These are phyloP conservation scores for Drosophila recens DNA, from an alignment of 2,888 invertebrate genomes.

Conservation along the genomic window DNA sequence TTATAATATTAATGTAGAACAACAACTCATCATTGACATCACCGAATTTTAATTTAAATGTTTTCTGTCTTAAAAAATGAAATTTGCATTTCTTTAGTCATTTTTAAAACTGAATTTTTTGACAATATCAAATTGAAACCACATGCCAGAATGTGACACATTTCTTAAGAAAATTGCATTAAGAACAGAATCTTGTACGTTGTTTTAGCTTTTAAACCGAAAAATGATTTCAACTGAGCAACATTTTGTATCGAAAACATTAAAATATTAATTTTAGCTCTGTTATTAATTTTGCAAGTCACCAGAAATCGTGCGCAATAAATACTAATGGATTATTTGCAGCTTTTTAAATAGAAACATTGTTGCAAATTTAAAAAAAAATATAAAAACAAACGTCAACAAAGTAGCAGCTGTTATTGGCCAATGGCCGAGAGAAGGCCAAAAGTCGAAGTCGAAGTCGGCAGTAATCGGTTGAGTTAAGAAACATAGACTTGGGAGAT, in stretches of 20 bases:
- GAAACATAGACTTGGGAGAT: neutral
- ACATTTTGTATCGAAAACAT: constrained; percentile 5
- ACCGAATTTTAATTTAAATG: neutral
- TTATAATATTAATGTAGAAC: neutral
- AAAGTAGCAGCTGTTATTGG: constrained; percentile 8
- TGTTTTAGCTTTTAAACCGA: constrained; percentile 4
- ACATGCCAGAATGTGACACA: neutral
- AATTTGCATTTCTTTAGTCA: neutral
- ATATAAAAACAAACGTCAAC: constrained; percentile 2
- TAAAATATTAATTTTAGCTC: constrained; percentile 3
- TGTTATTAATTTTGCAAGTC: constrained; percentile 52
- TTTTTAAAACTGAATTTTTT: neutral
- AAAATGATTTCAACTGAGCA: constrained; percentile 15
- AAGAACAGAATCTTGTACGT: neutral
- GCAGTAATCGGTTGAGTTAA: neutral
- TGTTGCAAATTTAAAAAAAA: constrained; percentile 35
- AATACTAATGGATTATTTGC: constrained; percentile 42
- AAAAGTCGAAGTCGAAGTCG: constrained; percentile 1
- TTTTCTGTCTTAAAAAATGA: neutral
- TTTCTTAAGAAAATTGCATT: neutral
- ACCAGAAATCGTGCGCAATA: constrained; percentile 42
- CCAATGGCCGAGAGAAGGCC: constrained; percentile 25
- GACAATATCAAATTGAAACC: neutral
- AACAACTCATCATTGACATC: neutral
- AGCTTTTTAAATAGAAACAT: constrained; percentile 38